These are phyloP conservation scores for Cyanistes caeruleus DNA, from an alignment of 2,113 vertebrate species.

Conservation along the genomic window DNA sequence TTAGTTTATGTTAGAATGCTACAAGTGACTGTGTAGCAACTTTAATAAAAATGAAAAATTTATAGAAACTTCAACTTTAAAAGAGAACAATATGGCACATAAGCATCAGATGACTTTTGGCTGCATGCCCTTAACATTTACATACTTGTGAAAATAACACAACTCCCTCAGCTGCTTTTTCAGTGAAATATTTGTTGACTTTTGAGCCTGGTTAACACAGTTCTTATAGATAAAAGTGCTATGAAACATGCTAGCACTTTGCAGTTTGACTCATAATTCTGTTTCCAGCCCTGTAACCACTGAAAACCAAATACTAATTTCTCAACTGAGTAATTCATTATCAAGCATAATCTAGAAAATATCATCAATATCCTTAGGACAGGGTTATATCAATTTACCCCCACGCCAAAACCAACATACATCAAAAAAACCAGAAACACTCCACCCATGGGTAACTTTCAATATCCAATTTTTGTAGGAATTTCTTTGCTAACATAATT, in stretches of 20 bases:
- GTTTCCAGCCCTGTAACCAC: neutral
- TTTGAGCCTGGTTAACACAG: neutral
- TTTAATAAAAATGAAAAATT: neutral
- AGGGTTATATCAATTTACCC: neutral
- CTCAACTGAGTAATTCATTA: neutral
- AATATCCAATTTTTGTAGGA: neutral
- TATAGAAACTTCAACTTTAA: neutral
- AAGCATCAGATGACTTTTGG: neutral
- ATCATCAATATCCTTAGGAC: neutral
- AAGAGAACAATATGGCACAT: neutral
- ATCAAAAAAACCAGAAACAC: neutral
- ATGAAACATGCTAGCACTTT: neutral
- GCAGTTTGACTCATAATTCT: neutral
- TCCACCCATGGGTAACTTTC: neutral
- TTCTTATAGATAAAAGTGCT: neutral
- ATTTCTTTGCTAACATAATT: neutral
- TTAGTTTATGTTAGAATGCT: neutral
- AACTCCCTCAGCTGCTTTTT: neutral
- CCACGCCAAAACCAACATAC: neutral
- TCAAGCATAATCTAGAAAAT: neutral
- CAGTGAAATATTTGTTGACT: neutral
- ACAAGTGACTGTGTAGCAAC: neutral
- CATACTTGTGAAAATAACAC: neutral
- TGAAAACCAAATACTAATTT: neutral
- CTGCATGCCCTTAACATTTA: neutral